Evolutionary conservation across 2,113 vertebrate species (phyloP).

Genomic region (Planiliza haematocheilus): DNA sequence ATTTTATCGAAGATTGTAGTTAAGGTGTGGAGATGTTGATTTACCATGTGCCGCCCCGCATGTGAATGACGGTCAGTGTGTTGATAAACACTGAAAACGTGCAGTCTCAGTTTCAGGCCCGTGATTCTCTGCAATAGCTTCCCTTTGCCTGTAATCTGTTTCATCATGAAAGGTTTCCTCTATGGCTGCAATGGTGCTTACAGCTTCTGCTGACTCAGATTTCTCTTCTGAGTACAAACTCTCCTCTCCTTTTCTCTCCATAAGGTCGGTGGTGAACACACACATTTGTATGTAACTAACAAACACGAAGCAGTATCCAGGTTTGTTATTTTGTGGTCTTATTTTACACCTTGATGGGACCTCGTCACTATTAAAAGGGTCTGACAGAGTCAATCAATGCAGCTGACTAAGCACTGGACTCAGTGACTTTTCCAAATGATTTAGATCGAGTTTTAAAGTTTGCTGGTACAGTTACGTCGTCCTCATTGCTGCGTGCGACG

Average conservation of each 20-base stretch:
- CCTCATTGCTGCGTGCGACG: slow-evolving; percentile 1
- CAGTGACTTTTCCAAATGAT: neutral
- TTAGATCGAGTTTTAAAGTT: slow-evolving; percentile 4
- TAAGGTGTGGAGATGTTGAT: neutral
- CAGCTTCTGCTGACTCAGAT: slow-evolving; percentile 73
- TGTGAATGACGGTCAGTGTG: slow-evolving; percentile 18
- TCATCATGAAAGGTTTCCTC: slow-evolving; percentile 54
- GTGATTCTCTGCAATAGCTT: slow-evolving; percentile 3
- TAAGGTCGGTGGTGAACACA: neutral
- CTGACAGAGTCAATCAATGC: slow-evolving; percentile 23
- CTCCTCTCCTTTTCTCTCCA: neutral
- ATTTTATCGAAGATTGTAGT: neutral
- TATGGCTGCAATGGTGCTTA: slow-evolving; percentile 45
- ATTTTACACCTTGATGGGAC: neutral
- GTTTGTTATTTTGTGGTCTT: neutral
- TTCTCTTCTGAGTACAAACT: slow-evolving; percentile 38
- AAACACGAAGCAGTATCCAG: neutral
- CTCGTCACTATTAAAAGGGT: neutral
- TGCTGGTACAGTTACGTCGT: slow-evolving; percentile 8
- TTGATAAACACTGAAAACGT: slow-evolving; percentile 40
- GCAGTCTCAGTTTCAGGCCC: slow-evolving; percentile 3
- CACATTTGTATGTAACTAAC: neutral
- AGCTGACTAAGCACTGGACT: slow-evolving; percentile 37
- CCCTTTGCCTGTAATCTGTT: slow-evolving; percentile 31
- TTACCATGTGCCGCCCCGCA: neutral